Base-by-base conservation (phyloP, 1,140 invertebrate genomes). In the Drosophila leontia region DNA sequence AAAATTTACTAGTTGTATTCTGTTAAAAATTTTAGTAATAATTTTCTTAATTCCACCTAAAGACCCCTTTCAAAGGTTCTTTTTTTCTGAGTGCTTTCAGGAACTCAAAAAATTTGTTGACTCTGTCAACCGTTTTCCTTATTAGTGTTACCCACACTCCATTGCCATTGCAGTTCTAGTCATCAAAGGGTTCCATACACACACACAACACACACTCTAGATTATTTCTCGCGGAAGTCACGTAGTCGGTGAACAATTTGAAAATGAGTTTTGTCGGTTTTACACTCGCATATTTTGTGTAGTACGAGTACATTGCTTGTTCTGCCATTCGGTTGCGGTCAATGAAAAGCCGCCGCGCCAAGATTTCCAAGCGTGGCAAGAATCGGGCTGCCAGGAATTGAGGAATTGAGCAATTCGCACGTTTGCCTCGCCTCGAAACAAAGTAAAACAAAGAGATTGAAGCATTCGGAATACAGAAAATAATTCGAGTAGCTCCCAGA, bases 211-310 rank as follows among this genome's bases (percentile, higher is more conserved):
- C 65, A 44, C 45, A 64, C 74, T 86, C 76, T 64, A 74, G 74
- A 75, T 79, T 77, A 77, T 90, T 85, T 85, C 79, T 75, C 78
- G 86, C 85, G 85, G 85, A 90, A 90, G 85, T 90, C 85, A 90
- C 85, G 85, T 90, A 90, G 78, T 65, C 67, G 82, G 44, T 55
- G 81, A 83, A 79, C 78, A 85, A 90, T 90, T 90, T 90, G 86
- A 90, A 90, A 90, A 90, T 90, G 81, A 90, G 85, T 90, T 90
- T 90, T 90, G 85, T 82, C 81, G 85, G 81, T 88, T 86, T 84
- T 85, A 79, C 64, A 82, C 75, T 62, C 68, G 59, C 63, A 75
- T 79, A 82, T 59, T 75, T 86, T 83, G 58, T 55, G 53, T 55
- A 55, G 53, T 55, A 37, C 34, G 53, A 55, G 53, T 15, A 64